Evolutionary conservation across 2,797 vertebrate species (phyloP).

Genomic region (Triplophysa yarkandensis): DNA sequence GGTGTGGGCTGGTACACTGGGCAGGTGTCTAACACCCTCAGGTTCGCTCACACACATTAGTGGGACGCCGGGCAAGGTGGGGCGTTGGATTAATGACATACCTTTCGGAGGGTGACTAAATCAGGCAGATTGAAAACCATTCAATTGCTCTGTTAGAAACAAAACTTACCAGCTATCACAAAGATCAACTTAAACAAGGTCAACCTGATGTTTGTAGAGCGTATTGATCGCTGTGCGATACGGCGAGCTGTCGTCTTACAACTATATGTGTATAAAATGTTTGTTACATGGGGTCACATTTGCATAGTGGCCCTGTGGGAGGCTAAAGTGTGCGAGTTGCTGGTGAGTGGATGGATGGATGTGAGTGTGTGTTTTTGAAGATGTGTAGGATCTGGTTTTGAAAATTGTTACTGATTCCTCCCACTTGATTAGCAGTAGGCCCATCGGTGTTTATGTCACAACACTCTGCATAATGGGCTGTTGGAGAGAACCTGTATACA

Average conservation of each 20-base stretch:
- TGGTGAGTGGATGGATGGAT: constrained; percentile 28
- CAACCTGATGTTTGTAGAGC: not conserved
- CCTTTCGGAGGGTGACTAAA: constrained; percentile 39
- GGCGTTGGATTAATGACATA: constrained; percentile 51
- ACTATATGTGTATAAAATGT: constrained; percentile 48
- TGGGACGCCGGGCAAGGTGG: constrained; percentile 38
- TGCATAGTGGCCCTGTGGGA: constrained; percentile 61
- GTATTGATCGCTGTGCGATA: not conserved
- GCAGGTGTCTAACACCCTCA: constrained; percentile 56
- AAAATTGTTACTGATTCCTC: constrained; percentile 72
- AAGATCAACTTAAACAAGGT: not conserved
- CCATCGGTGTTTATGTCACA: constrained; percentile 69
- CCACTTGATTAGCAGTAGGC: constrained; percentile 71
- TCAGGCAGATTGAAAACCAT: constrained; percentile 4
- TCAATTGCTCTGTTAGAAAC: constrained; percentile 19
- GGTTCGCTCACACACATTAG: constrained; percentile 44
- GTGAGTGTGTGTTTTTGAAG: constrained; percentile 45
- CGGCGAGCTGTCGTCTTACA: constrained; percentile 37
- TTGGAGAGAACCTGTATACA: not conserved
- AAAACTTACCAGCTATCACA: constrained; percentile 13
- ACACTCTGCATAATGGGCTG: constrained; percentile 64
- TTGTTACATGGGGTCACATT: constrained; percentile 53
- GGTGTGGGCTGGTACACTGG: constrained; percentile 54
- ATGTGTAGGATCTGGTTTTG: constrained; percentile 64
- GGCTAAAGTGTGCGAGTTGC: constrained; percentile 44